phyloP scores from a whole-genome alignment of 2,797 vertebrate species.

The Semotilus atromaculatus region DNA sequence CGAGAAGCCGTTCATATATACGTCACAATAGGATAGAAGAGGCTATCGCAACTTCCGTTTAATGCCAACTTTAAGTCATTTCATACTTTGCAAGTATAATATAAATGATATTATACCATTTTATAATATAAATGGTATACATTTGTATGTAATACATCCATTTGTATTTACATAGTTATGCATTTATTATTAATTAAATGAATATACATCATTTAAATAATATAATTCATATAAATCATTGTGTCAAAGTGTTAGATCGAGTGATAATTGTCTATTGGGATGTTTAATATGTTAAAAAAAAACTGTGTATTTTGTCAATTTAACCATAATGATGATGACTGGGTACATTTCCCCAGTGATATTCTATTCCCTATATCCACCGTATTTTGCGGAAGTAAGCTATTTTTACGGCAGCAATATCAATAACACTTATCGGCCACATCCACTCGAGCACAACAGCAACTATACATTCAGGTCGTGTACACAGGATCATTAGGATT shows the following conservation, averaged over 20 bases:
- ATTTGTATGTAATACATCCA: background rate
- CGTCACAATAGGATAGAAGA: too few species aligned
- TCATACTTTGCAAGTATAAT: background rate
- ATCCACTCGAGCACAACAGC: background rate
- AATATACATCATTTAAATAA: background rate
- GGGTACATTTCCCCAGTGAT: background rate
- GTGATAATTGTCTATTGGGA: background rate
- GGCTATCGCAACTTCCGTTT: too few species aligned
- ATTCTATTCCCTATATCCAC: background rate
- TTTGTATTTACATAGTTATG: background rate
- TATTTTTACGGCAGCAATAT: background rate
- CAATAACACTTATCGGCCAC: background rate
- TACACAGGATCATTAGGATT: constrained; percentile 3
- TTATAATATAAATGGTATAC: too few species aligned
- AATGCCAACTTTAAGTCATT: too few species aligned
- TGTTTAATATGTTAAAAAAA: background rate
- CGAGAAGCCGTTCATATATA: too few species aligned
- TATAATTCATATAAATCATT: background rate
- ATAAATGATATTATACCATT: too few species aligned
- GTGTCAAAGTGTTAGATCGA: background rate
- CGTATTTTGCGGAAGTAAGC: background rate
- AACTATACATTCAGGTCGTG: background rate
- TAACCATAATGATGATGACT: background rate
- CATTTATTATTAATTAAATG: background rate
- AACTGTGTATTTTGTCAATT: background rate